Evolutionary conservation across 2,797 vertebrate genomes (phyloP).

Genomic region (Mycteria americana): DNA sequence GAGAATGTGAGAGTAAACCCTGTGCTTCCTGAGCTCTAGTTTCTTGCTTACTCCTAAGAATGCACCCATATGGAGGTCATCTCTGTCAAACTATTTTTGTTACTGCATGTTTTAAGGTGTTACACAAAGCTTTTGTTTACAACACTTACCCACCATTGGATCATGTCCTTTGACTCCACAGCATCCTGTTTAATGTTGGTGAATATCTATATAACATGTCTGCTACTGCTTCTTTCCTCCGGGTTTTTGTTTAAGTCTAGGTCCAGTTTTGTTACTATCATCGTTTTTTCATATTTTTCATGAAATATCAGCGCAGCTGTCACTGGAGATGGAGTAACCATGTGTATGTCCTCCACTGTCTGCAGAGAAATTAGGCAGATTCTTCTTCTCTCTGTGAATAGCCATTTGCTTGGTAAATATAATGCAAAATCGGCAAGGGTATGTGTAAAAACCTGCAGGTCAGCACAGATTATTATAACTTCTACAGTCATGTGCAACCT

Average conservation of each 20-base stretch:
- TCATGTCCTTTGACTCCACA: not conserved
- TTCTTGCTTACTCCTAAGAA: not conserved
- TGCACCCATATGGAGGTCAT: not conserved
- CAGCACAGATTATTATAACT: not conserved
- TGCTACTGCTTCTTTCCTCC: not conserved
- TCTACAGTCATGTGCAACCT: not conserved
- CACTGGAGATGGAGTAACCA: not conserved
- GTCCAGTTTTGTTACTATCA: not conserved
- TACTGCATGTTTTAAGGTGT: not conserved
- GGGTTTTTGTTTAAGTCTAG: not conserved
- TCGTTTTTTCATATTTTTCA: not conserved
- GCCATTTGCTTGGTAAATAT: not conserved
- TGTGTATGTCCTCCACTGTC: not conserved
- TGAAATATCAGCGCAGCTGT: not conserved
- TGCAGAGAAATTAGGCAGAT: not conserved
- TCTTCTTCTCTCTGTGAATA: not conserved
- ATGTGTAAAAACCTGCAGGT: not conserved
- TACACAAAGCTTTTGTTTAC: not conserved
- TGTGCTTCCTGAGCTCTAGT: not conserved
- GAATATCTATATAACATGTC: not conserved
- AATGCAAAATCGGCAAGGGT: not conserved
- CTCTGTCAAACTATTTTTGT: not conserved
- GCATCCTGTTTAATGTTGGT: not conserved
- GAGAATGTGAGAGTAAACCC: not conserved
- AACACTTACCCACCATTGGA: not conserved